Evolutionary conservation across 2,113 vertebrate species (phyloP).

Genomic region (Rhynchomys soricoides): DNA sequence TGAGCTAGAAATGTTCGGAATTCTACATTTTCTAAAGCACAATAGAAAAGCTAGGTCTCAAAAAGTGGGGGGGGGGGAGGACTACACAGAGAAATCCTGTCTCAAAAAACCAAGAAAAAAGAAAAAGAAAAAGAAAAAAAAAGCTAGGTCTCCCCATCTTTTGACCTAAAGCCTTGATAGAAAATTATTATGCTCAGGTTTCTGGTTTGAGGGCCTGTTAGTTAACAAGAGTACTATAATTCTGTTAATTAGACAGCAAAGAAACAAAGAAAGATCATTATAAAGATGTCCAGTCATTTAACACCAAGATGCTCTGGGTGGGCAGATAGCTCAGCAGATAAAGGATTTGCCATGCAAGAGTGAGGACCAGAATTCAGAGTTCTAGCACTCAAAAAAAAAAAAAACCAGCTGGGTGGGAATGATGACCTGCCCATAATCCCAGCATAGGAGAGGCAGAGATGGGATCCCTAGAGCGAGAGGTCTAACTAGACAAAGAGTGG

Average conservation of each 20-base stretch:
- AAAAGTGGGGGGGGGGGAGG: too few species aligned
- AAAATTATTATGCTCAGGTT: not conserved
- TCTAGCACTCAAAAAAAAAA: not conserved
- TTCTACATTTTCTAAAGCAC: not conserved
- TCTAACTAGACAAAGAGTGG: not conserved
- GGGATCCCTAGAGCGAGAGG: not conserved
- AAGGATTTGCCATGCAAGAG: not conserved
- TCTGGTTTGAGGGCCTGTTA: not conserved
- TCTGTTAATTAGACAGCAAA: not conserved
- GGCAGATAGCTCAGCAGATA: not conserved
- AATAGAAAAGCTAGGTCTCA: not conserved
- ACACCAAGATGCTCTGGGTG: not conserved
- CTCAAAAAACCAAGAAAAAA: too few species aligned
- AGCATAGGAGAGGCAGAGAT: not conserved
- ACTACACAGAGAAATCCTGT: too few species aligned
- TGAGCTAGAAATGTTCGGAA: not conserved
- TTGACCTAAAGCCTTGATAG: not conserved
- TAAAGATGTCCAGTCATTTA: not conserved
- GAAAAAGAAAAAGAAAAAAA: too few species aligned
- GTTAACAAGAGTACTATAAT: not conserved
- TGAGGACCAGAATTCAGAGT: not conserved
- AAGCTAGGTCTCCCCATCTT: not conserved
- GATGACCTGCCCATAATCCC: not conserved
- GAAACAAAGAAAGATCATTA: slow-evolving; percentile 12
- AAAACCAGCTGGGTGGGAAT: not conserved